Evolutionary conservation across 2,113 vertebrate species (phyloP), one percentile per base, ranked within the genome.

Genomic region (Rynchops niger): DNA sequence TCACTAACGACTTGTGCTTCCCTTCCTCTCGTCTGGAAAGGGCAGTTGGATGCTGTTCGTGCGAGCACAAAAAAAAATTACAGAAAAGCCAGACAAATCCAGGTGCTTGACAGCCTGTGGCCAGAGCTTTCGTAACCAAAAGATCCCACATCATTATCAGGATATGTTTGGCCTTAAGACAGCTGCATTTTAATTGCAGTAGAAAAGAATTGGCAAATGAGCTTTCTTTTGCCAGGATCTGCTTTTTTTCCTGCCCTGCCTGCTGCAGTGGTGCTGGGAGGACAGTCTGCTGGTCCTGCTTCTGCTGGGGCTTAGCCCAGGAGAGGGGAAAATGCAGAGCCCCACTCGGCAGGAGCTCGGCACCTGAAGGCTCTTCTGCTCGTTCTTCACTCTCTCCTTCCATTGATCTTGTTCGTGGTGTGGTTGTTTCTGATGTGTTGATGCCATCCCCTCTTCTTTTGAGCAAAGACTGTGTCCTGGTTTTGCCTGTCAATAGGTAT

Each of bases 11-110:
- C 73, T 40, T 36, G 36, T 23, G 69, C 83, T 94, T 92, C 40
- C 61, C 52, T 78, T 90, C 80, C 47, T 88, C 65, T 76, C 0
- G 0, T 82, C 91, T 82, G 78, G 42, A 85, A 95, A 94, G 78
- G 56, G 78, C 86, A 40, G 58, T 2, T 79, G 62, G 78, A 70
- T 62, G 91, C 52, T 83, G 32, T 76, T 78, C 16, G 10, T 56
- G 45, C 13, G 50, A 82, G 49, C 63, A 87, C 18, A 77, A 52
- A 95, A 95, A 95, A 63, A 95, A 78, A 45, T n/a, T 42, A n/a
- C 34, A 69, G 47, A 62, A 50, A 38, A 82, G 61, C 12, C 29
- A 79, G 32, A 22, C 6, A 79, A 73, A 80, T 45, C n/a, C 50
- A 67, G 83, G 59, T n/a, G 2, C 34, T 26, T 50, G 42, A 36